Percentiles rank a stretch among this genome's conserved stretches.
These are phyloP conservation scores for Acanthurus tractus DNA, from an alignment of 2,797 vertebrate species.

Conservation along the genomic window DNA sequence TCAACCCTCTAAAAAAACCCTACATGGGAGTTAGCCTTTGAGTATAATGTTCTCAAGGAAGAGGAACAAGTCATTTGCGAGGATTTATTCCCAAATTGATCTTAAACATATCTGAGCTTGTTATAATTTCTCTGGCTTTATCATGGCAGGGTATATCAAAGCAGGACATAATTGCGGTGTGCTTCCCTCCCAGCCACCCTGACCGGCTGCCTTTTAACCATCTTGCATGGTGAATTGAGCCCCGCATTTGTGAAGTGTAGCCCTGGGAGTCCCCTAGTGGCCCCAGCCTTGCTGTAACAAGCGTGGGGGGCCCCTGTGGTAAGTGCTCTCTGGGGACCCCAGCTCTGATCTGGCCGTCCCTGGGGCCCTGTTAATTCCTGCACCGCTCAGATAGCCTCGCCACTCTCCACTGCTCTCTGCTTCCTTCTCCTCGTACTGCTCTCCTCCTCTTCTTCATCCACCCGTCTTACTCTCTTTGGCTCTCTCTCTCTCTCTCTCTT, in stretches of 20 bases:
- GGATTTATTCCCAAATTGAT: slow-evolving; percentile 80
- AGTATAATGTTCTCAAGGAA: slow-evolving; percentile 67
- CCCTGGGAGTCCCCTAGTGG: slow-evolving; percentile 80
- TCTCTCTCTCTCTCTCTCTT: slow-evolving; percentile 28
- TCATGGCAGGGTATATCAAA: slow-evolving; percentile 58
- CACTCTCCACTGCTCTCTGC: slow-evolving; percentile 78
- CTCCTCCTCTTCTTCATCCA: slow-evolving; percentile 53
- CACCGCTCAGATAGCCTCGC: slow-evolving; percentile 77
- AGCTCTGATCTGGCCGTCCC: slow-evolving; percentile 83
- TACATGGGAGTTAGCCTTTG: slow-evolving; percentile 67
- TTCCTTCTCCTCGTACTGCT: slow-evolving; percentile 54
- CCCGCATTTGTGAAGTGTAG: slow-evolving; percentile 83
- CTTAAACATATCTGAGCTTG: slow-evolving; percentile 77
- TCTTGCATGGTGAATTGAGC: slow-evolving; percentile 74
- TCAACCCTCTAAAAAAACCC: slow-evolving; percentile 56
- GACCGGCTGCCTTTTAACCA: slow-evolving; percentile 78
- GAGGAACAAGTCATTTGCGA: slow-evolving; percentile 58
- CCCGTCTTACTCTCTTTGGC: slow-evolving; percentile 18
- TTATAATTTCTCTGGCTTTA: slow-evolving; percentile 68
- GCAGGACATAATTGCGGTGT: slow-evolving; percentile 72
- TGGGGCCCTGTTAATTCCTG: slow-evolving; percentile 87
- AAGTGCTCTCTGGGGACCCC: slow-evolving; percentile 85
- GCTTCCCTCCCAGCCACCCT: slow-evolving; percentile 68
- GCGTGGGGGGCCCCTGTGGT: slow-evolving; percentile 81
- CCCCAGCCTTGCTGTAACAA: slow-evolving; percentile 84